Evolutionary conservation across 2,888 invertebrate genomes (phyloP).

Genomic region (Microplitis manilae): DNA sequence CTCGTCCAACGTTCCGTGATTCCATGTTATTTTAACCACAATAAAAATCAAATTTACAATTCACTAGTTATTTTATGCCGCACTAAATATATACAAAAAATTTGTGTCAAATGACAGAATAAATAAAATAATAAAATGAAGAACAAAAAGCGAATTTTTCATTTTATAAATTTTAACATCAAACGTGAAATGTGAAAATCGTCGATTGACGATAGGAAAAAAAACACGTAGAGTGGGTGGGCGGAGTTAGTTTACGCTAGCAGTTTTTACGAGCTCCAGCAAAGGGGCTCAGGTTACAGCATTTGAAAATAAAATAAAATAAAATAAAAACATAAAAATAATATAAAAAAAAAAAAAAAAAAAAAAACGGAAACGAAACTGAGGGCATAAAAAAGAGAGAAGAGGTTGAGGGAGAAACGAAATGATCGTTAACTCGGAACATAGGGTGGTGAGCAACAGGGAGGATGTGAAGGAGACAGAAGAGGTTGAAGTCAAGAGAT

Average conservation of each 20-base stretch:
- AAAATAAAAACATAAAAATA: background rate
- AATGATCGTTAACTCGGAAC: constrained; percentile 45
- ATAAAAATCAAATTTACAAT: constrained; percentile 13
- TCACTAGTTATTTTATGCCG: constrained; percentile 10
- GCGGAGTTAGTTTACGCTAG: background rate
- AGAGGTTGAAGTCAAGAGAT: background rate
- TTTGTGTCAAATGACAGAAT: background rate
- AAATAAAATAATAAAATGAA: background rate
- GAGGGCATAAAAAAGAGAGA: constrained; percentile 25
- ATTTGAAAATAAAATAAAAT: background rate
- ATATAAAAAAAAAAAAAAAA: constrained; percentile 22
- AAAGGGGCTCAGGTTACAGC: constrained; percentile 2
- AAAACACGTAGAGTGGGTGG: background rate
- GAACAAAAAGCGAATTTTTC: background rate
- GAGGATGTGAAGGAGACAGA: background rate
- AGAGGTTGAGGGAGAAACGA: constrained; percentile 20
- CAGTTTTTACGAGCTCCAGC: constrained; percentile 6
- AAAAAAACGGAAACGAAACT: constrained; percentile 18
- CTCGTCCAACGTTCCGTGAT: constrained; percentile 18
- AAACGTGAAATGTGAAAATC: constrained; percentile 11
- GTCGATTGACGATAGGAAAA: background rate
- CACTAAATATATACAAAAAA: background rate
- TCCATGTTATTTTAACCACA: constrained; percentile 9
- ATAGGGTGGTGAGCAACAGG: constrained; percentile 31
- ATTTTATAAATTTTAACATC: constrained; percentile 9